phyloP scores from a whole-genome alignment of 2,888 invertebrate genomes.

The Cactoblastis cactorum region DNA sequence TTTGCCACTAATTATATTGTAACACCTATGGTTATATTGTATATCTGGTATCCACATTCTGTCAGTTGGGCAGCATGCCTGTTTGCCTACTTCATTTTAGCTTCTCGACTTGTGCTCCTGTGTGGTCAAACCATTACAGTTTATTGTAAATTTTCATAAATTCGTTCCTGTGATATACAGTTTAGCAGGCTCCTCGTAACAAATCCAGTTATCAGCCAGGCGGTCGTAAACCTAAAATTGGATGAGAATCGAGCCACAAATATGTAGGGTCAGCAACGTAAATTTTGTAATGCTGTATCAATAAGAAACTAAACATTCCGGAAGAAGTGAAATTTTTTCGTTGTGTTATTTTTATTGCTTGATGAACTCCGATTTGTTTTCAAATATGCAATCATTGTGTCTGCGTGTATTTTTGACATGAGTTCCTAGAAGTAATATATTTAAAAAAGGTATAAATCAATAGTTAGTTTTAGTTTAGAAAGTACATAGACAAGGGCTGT shows the following conservation, averaged over 20 bases:
- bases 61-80: too few species aligned
- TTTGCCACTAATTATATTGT: too few species aligned
- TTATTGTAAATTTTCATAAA: background rate
- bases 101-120: background rate
- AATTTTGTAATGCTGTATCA: background rate
- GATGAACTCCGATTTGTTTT: too few species aligned
- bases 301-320: background rate
- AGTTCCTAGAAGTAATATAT: too few species aligned
- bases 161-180: background rate
- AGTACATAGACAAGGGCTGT: background rate
- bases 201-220: background rate
- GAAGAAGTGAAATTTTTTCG: background rate
- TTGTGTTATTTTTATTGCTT: too few species aligned
- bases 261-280: background rate
- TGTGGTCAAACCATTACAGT: background rate
- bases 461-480: too few species aligned
- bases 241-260: background rate
- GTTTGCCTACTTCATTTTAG: too few species aligned
- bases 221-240: conserved; percentile 3
- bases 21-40: too few species aligned
- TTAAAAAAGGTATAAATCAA: too few species aligned
- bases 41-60: too few species aligned
- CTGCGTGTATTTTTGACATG: too few species aligned
- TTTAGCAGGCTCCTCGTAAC: background rate
- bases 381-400: too few species aligned